Conservation (phyloP, 1,140 invertebrate species). For the Triops longicaudatus region DNA sequence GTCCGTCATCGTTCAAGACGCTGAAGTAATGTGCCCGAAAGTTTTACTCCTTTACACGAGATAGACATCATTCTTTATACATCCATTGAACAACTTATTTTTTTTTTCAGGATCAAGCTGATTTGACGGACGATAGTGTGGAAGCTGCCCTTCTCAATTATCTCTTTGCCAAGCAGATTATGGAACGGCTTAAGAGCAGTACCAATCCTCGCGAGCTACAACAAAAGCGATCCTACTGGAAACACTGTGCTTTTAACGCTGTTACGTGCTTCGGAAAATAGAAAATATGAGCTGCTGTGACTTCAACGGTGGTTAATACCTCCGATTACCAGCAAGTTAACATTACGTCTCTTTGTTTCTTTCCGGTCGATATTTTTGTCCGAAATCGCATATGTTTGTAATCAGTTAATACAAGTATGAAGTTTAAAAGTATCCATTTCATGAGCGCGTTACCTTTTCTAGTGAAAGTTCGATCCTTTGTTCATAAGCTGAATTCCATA, state of each 20-base stretch:
- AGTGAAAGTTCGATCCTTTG: too few species aligned
- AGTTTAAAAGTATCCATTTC: too few species aligned
- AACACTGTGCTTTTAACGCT: constrained; percentile 56
- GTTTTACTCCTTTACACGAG: neutral
- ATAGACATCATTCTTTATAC: too few species aligned
- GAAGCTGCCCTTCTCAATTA: constrained; percentile 50
- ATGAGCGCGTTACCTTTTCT: too few species aligned
- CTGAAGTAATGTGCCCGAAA: neutral
- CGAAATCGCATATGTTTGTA: too few species aligned
- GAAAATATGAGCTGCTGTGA: constrained; percentile 16
- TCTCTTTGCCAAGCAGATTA: constrained; percentile 48
- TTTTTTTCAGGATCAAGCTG: neutral
- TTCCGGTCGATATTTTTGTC: too few species aligned
- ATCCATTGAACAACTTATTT: neutral
- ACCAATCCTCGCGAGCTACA: constrained; percentile 46
- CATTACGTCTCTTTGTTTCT: too few species aligned
- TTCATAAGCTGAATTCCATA: too few species aligned
- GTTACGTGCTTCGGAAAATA: constrained; percentile 53
- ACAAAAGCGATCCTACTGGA: constrained; percentile 53
- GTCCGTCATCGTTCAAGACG: constrained; percentile 1
- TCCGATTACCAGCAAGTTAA: neutral
- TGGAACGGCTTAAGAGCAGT: constrained; percentile 45
- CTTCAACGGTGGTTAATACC: neutral
- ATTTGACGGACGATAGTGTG: constrained; percentile 42
- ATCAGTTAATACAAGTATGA: too few species aligned